Evolutionary conservation across 2,797 vertebrate species (phyloP), one percentile per base, ranked within the genome.

Genomic region (Syngnathus acus): DNA sequence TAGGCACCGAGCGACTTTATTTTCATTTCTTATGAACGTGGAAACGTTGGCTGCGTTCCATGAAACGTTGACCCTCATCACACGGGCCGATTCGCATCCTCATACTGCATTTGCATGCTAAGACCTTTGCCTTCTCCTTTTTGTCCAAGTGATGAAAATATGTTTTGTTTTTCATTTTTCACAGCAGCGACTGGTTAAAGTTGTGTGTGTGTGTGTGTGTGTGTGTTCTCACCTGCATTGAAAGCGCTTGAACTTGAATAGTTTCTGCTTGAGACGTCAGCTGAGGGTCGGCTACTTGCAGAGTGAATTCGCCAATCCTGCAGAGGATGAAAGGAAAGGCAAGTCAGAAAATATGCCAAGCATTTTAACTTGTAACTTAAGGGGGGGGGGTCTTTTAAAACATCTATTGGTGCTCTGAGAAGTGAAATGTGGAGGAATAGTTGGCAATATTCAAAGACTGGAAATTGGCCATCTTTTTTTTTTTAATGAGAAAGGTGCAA

Each of bases 261-360:
- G 67, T 72, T 55, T 74, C 26, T 0, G 78, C 50, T 11, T 76
- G 69, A 39, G 88, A 87, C 19, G 77, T 77, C 9, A 87, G 77
- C 77, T 88, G 81, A 1, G 84, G 81, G 67, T 87, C 88, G 0
- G 78, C 61, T 0, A 74, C 81, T 10, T 78, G 84, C 53, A 89
- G 1, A 17, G 39, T 42, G 65, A 89, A 86, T 65, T 80, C 82
- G 1, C 81, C 82, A 0, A n/a, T 80, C 75, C 88, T 89, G 3
- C 1, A 66, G 32, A 45, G 37, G 26, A 8, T 7, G 17, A n/a
- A 47, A 40, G 16, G n/a, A 62, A 58, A 32, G 16, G 23, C 9
- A 42, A 43, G 13, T 43, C 42, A 14, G 11, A 43, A 43, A 43
- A 43, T 3, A 43, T 43, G 42, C 11, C 13, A 14, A 43, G 13